Evolutionary conservation across 2,797 vertebrate species (phyloP), one percentile per base, ranked within the genome.

Genomic region (Selene dorsalis): DNA sequence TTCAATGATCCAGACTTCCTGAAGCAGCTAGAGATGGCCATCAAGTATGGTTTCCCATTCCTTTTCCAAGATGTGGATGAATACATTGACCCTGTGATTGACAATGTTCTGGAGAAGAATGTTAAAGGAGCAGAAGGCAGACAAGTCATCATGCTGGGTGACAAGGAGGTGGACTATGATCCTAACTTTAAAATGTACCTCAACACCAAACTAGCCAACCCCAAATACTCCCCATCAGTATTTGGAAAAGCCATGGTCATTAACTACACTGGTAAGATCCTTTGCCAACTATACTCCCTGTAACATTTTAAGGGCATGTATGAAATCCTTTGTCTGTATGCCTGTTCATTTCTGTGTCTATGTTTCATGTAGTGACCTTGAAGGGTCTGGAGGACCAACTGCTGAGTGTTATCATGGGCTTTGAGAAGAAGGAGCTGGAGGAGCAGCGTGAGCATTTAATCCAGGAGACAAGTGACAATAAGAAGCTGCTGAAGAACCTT

Each of bases 231-330:
- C 4, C 98, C 97, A 0, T 96, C 97, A 0, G 96, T 99, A 74
- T 99, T 99, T 88, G 97, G 97, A 75, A 99, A 98, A 89, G 95
- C 97, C 73, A 96, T 98, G 96, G 97, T 99, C 85, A 99, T 99
- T 82, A 99, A 99, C 82, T 99, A 99, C 12, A 98, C 97, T 0
- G 98, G 98, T 99, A 84, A 94, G 95, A 73, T 32, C 16, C 28
- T 58, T 65, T 35, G 2, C 8, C 6, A 1, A 26, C 20, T 26
- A 60, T 8, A 56, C 18, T 66, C 67, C 77, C 50, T 38, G 32
- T 50, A 63, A 64, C 17, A 30, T 64, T 22, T 81, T 26, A 70
- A 66, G n/a, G 47, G 0, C 28, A 39, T 24, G 6, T 16, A 30
- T 1, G 45, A 26, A 69, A 38, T 56, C 3, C 5, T 62, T 35